Evolutionary conservation across 1,140 invertebrate genomes (phyloP).

Genomic region (Dufourea novaeangliae): DNA sequence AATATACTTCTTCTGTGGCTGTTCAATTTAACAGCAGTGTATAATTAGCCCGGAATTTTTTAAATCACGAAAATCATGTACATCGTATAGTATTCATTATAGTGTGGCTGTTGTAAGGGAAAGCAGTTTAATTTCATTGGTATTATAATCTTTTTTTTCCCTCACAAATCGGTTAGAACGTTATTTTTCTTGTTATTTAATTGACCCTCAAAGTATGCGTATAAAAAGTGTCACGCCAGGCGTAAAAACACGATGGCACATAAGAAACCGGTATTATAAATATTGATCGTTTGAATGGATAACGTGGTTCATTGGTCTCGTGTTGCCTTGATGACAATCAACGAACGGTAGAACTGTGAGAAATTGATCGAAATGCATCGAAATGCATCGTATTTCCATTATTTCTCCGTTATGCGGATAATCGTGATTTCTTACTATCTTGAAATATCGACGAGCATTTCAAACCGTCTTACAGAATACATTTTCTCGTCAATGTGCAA

Average conservation of each 20-base stretch:
- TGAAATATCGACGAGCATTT: background rate
- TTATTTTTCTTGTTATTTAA: background rate
- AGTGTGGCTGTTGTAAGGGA: background rate
- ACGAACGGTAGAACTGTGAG: conserved; percentile 37
- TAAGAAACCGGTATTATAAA: conserved; percentile 38
- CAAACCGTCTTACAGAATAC: no score
- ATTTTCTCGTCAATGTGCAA: no score
- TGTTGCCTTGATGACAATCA: conserved; percentile 20
- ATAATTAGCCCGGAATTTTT: background rate
- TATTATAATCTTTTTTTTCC: background rate
- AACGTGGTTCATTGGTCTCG: conserved; percentile 24
- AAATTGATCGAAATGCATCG: conserved; percentile 48
- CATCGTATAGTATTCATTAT: background rate
- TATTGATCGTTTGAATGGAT: conserved; percentile 20
- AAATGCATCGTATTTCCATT: conserved; percentile 34
- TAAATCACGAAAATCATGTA: background rate
- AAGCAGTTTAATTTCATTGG: background rate
- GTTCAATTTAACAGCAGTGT: no score
- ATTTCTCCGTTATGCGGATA: background rate
- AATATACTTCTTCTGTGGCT: no score
- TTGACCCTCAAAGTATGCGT: conserved; percentile 20
- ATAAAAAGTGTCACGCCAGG: conserved; percentile 7
- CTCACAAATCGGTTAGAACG: background rate
- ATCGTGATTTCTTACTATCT: background rate
- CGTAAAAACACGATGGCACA: background rate